A percentile compares a stretch with the other conserved stretches of the same genome.
Conservation (phyloP, 2,113 vertebrate genomes). For the Zosterops hypoxanthus region DNA sequence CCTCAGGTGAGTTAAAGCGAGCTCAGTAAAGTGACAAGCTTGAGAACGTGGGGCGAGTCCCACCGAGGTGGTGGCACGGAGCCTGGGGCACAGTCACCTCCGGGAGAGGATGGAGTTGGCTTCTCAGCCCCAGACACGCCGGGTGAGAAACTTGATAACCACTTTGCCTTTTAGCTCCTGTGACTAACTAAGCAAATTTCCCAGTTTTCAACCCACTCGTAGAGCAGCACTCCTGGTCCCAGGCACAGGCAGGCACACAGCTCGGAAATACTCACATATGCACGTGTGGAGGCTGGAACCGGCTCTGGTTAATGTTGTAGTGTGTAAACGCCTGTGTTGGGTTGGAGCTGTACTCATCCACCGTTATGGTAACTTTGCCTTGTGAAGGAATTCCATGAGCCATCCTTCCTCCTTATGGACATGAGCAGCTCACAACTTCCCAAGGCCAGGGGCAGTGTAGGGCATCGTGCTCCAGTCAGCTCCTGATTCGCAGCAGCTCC, state of each 20-base stretch:
- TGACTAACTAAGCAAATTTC: accelerated
- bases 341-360: constrained; percentile 99
- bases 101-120: background rate
- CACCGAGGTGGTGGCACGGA: accelerated
- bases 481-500: constrained; percentile 69
- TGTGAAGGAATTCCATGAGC: constrained; percentile 93
- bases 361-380: constrained; percentile 94
- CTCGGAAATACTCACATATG: constrained; percentile 88
- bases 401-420: constrained; percentile 92
- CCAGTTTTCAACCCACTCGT: background rate
- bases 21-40: background rate
- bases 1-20: background rate
- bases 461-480: constrained; percentile 84
- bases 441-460: constrained; percentile 74
- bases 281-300: constrained; percentile 97
- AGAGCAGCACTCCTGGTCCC: accelerated
- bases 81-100: background rate
- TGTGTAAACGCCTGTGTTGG: constrained; percentile 98
- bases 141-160: accelerated
- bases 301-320: constrained; percentile 99
- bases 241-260: background rate
- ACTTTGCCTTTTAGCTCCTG: accelerated
- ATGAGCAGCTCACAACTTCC: constrained; percentile 90
- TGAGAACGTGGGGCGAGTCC: background rate
- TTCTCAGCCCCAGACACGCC: background rate